Evolutionary conservation across 2,797 vertebrate species (phyloP).

Genomic region (Mionectes olivaceus): DNA sequence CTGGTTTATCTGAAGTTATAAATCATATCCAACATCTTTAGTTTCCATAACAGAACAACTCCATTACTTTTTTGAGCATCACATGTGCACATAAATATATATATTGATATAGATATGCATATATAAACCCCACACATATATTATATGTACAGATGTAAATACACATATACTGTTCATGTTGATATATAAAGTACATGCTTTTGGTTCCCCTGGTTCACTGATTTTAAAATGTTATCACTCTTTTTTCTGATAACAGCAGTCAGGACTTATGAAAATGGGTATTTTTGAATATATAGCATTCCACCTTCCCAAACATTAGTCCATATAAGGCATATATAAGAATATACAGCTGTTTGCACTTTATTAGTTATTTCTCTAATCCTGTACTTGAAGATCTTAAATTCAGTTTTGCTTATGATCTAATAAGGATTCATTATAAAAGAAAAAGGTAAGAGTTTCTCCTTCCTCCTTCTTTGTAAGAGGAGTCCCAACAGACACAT

Average conservation of each 20-base stretch:
- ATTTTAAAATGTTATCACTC: background rate
- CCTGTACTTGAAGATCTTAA: background rate
- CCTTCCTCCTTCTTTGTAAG: background rate
- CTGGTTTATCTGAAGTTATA: background rate
- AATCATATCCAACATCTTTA: background rate
- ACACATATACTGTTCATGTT: fast-evolving
- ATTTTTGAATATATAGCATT: background rate
- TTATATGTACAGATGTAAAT: background rate
- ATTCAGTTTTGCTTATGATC: background rate
- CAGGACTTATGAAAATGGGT: background rate
- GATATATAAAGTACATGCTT: background rate
- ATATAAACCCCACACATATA: background rate
- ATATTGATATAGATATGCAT: background rate
- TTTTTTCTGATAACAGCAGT: background rate
- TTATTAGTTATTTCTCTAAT: background rate
- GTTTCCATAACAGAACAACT: background rate
- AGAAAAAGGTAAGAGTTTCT: background rate
- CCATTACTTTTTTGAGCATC: background rate
- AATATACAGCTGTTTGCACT: background rate
- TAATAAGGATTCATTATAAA: background rate
- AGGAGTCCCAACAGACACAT: background rate
- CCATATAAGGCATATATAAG: background rate
- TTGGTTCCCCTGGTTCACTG: background rate
- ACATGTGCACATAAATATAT: fast-evolving
- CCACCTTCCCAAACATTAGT: background rate